Conservation (phyloP, 1,140 invertebrate genomes). For the Drosophila gunungcola region DNA sequence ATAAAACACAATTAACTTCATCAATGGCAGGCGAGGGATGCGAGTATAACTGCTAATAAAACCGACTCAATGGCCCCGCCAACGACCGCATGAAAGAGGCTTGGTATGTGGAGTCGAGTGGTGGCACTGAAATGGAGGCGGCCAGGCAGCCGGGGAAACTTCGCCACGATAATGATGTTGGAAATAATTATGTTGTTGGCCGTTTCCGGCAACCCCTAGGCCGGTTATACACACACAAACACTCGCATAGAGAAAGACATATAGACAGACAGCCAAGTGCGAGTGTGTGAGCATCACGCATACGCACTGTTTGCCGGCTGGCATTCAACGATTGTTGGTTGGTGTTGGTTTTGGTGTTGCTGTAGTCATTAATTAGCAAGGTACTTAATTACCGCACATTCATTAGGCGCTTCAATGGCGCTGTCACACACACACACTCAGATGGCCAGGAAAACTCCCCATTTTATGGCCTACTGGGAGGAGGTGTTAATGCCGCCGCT, state of each 20-base stretch:
- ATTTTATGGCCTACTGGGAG: conserved; percentile 56
- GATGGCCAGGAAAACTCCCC: background rate
- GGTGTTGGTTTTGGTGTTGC: conserved; percentile 64
- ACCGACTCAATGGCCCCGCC: conserved; percentile 71
- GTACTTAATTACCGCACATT: conserved; percentile 85
- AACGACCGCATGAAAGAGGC: conserved; percentile 53
- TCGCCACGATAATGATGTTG: conserved; percentile 59
- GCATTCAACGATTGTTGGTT: conserved; percentile 66
- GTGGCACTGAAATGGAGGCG: conserved; percentile 24
- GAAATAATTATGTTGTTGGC: conserved; percentile 62
- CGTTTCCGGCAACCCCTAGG: conserved; percentile 60
- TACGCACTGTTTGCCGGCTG: conserved; percentile 67
- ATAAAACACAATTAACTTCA: conserved; percentile 85
- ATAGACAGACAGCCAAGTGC: conserved; percentile 19
- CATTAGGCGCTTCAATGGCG: conserved; percentile 82
- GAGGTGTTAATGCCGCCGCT: conserved; percentile 67
- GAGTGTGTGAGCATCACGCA: conserved; percentile 52
- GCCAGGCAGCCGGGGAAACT: conserved; percentile 24
- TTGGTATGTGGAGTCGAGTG: conserved; percentile 25
- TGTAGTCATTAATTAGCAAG: conserved; percentile 84
- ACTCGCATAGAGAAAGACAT: conserved; percentile 11
- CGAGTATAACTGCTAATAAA: conserved; percentile 81
- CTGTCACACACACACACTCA: conserved; percentile 38
- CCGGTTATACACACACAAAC: conserved; percentile 14
- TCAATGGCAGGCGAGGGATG: conserved; percentile 69